Evolutionary conservation across 2,797 vertebrate species (phyloP), one percentile per base, ranked within the genome.

Genomic region (Sitta carolinensis): DNA sequence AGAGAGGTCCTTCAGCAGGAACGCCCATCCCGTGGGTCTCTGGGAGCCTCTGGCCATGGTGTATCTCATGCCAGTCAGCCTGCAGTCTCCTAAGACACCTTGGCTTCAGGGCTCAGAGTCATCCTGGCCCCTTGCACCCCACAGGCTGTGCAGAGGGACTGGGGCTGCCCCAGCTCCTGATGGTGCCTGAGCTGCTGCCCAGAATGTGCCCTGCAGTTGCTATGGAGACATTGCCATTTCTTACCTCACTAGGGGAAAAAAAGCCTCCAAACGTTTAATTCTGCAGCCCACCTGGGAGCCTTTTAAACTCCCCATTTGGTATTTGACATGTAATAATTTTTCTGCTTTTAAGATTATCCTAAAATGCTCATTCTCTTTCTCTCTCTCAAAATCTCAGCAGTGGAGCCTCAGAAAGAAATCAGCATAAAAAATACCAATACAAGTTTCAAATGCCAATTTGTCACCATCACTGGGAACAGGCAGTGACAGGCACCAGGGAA

Each of bases 261-360:
- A 96, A 97, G 54, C 90, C 95, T 96, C 95, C 92, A 96, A 96
- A 97, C 95, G 94, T 97, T 97, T 96, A 96, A 97, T 97, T 98
- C 96, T 92, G 85, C 95, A 95, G 96, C 97, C 97, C 97, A 97
- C 97, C 96, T 97, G 97, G 97, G 97, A 97, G 96, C 96, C 97
- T 96, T 97, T 98, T 96, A 97, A 97, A 95, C 92, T 97, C 97
- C 95, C 90, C n/a, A 27, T 90, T 97, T 17, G 42, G 69, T 93
- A 95, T 97, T 97, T 97, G 97, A 98, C 96, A 97, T 77, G 75
- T 96, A 97, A 96, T 97, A 94, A 95, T 97, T 97, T 97, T 95
- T 97, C 68, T 95, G 69, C 96, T 97, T 96, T 97, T 96, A 97
- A 97, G 96, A 97, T 97, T 97, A 97, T 94, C 95, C 95, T 93